Conservation (phyloP, 2,113 vertebrate genomes). For the Perognathus longimembris region DNA sequence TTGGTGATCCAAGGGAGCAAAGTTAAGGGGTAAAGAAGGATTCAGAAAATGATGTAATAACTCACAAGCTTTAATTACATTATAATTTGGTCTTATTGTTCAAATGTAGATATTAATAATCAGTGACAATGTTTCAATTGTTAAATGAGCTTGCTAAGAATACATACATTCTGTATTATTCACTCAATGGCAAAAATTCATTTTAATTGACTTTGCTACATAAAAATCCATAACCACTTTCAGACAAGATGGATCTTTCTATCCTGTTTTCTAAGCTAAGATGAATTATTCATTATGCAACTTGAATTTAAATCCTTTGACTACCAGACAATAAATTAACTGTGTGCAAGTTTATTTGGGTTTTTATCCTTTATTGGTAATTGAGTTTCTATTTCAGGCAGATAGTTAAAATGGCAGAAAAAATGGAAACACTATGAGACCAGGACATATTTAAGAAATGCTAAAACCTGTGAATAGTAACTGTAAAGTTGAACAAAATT, state of each 20-base stretch:
- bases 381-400: conserved; percentile 21
- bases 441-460: conserved; percentile 25
- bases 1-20: not conserved
- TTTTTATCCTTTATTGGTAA: conserved; percentile 60
- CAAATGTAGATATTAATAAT: not conserved
- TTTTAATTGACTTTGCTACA: not conserved
- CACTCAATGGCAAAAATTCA: not conserved
- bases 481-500: not conserved
- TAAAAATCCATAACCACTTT: not conserved
- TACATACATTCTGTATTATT: not conserved
- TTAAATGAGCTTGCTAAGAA: not conserved
- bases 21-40: not conserved
- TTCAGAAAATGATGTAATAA: not conserved
- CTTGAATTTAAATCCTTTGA: conserved; percentile 6
- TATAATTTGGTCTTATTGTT: not conserved
- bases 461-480: not conserved
- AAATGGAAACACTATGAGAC: conserved; percentile 10
- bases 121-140: not conserved
- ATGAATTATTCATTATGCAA: not conserved
- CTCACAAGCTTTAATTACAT: not conserved
- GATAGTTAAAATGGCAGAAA: not conserved
- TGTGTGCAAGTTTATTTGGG: conserved; percentile 17
- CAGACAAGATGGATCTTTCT: not conserved
- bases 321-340: not conserved
- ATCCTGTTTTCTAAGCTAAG: not conserved